Evolutionary conservation across 2,888 invertebrate genomes (phyloP), one percentile per base, ranked within the genome.

Genomic region (Agonum fuliginosum): DNA sequence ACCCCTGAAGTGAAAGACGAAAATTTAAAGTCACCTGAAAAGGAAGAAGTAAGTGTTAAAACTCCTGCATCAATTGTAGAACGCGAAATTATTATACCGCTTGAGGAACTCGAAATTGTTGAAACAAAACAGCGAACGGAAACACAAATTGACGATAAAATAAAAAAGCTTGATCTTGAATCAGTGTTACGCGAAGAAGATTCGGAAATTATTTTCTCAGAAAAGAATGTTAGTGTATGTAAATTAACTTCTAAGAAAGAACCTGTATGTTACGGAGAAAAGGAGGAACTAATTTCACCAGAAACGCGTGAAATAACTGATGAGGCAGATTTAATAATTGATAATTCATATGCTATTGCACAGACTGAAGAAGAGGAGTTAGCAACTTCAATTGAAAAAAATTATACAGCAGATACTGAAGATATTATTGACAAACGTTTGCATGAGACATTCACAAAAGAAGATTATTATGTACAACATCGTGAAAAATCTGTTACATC

Each of bases 401-500:
- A 17, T 46, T 12, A 46, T 17, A 17, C 2, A 46, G 14, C 12
- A 20, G 5, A 24, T 22, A 2, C 24, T 54, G 54, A 22, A 54
- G 24, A 43, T 43, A 43, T 14, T 14, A 14, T 14, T 43, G 43
- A 17, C 12, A 37, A 37, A 37, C n/a, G 12, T 20, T n/a, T 19
- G 8, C 19, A 54, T 20, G 24, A 20, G 20, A 54, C 10, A 54
- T 0, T n/a, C 8, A 54, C 19, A 6, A 24, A 22, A 5, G 19
- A 54, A 54, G n/a, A 54, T 3, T 3, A 20, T 10, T 8, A 41
- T 41, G 41, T 14, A 4, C 27, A 62, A 17, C 14, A 30, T 14
- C 54, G 73, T 2, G 58, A 73, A 41, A 73, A 58, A 41, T 73
- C 41, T 14, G 5, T 73, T 20, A 58, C 58, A 14, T 73, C 73